Evolutionary conservation across 2,888 invertebrate genomes (phyloP), one percentile per base, ranked within the genome.

Genomic region (Dugesia japonica): DNA sequence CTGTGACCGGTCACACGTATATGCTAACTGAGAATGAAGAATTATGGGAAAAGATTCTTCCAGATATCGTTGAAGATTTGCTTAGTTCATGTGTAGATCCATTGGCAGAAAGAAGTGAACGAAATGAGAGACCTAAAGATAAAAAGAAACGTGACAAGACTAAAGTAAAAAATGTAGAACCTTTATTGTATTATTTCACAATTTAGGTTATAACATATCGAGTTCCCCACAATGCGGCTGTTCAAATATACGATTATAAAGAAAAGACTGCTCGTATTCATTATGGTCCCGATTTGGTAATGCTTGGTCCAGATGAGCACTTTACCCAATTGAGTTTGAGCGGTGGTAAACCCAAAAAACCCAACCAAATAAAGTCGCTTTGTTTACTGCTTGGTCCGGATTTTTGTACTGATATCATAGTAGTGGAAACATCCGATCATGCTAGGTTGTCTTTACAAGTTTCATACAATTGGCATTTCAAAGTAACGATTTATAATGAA

Each of bases 61-160:
- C 81, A 28, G 78, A 76, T 4, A 78, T n/a, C 1, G 80, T 81
- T n/a, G 83, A 82, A 77, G 77, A 78, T 28, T 78, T 83, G 74
- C 79, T 83, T 7, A 28, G 23, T 1, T 79, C 80, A 26, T 82
- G 81, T 0, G 81, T 81, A 71, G 86, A 87, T 79, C 85, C 86
- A n/a, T 78, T 85, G 76, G 84, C 85, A 76, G 86, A 87, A 79
- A 80, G 86, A 7, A 15, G 28, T 1, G 27, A 77, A 28, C 17
- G 31, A 7, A 42, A 26, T 76, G 15, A 20, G 33, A 76, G 76
- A n/a, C 76, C 74, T 4, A 20, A 27, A 15, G 74, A 75, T 26
- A 1, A n/a, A 56, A 23, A n/a, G 23, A 23, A 20, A 56, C 56
- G 56, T 9, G 56, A 56, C 23, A 73, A 73, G n/a, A 73, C 74